Base-by-base conservation (phyloP, 1,140 invertebrate genomes). In the Orussus abietinus region DNA sequence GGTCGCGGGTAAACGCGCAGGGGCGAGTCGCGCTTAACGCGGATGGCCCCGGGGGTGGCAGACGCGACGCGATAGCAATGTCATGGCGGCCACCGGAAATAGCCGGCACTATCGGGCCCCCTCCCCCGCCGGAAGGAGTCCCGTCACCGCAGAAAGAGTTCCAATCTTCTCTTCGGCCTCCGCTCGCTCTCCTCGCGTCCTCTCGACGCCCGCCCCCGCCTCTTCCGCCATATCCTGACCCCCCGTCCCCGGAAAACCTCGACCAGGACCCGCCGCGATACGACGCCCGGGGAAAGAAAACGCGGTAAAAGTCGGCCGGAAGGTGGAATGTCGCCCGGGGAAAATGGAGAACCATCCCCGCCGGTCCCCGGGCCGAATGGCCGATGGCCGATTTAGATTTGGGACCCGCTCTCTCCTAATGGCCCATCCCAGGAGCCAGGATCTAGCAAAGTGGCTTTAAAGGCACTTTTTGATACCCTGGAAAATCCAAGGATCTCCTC, bases 91-190 rank as follows among this genome's bases (percentile, higher is more conserved):
- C 68, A 68, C 52, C 68, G 68, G 66, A 71, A 71, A 71, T 71
- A 71, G 62, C 68, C 64, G 60, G 62, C 57, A 69, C 68, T 71
- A 71, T 71, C 68, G 64, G 64, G n/a, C n/a, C n/a, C n/a, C 55
- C 57, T 53, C 56, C 41, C 53, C 60, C 52, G 59, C 62, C 68
- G 68, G 68, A 69, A 69, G 63, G 57, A 57, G 52, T 58, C 49
- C 55, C 64, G 64, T 62, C 63, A 64, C 51, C 62, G 46, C 64
- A 66, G 59, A 71, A 71, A 71, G 65, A 69, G 57, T 69, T 67
- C 64, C 68, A 71, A 71, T 71, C 68, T 71, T 69, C 68, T 65
- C 68, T 71, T 71, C 66, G 69, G 50, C 51, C 38, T 42, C 22
- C 52, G 43, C 49, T 54, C 47, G 17, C 30, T 12, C 13, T 18